Evolutionary conservation across 2,113 vertebrate genomes (phyloP).

Genomic region (Meleagris gallopavo): DNA sequence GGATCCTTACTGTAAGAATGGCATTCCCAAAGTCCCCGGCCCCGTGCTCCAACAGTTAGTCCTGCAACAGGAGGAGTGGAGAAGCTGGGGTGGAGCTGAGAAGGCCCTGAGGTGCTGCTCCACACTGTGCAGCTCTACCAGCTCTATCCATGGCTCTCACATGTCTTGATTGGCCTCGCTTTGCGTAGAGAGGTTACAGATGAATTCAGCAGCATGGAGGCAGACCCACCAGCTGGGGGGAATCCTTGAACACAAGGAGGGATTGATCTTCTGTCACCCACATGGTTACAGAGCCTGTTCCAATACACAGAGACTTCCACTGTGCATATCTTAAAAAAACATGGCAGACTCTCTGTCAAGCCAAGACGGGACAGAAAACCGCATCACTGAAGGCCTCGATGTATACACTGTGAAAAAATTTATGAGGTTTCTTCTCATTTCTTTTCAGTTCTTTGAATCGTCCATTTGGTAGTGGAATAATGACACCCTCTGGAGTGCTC

Average conservation of each 20-base stretch:
- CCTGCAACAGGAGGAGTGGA: background rate
- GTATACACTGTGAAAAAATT: background rate
- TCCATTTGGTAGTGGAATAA: conserved; percentile 94
- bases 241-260: background rate
- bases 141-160: background rate
- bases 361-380: background rate
- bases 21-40: too few relatives aligned
- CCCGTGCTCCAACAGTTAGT: background rate
- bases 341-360: rapidly evolving
- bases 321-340: background rate
- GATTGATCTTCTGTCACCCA: background rate
- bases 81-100: rapidly evolving
- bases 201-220: background rate
- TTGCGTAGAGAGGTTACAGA: background rate
- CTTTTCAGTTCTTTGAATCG: conserved; percentile 90
- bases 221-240: background rate
- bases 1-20: background rate
- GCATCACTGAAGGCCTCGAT: background rate
- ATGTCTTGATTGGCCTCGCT: background rate
- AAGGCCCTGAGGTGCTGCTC: background rate
- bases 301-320: background rate
- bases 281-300: background rate
- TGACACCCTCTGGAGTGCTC: conserved; percentile 92
- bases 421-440: background rate
- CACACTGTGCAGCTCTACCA: background rate